Percentiles rank a stretch among this genome's conserved stretches.
Conservation (phyloP, 2,113 vertebrate species). For the Rynchops niger region DNA sequence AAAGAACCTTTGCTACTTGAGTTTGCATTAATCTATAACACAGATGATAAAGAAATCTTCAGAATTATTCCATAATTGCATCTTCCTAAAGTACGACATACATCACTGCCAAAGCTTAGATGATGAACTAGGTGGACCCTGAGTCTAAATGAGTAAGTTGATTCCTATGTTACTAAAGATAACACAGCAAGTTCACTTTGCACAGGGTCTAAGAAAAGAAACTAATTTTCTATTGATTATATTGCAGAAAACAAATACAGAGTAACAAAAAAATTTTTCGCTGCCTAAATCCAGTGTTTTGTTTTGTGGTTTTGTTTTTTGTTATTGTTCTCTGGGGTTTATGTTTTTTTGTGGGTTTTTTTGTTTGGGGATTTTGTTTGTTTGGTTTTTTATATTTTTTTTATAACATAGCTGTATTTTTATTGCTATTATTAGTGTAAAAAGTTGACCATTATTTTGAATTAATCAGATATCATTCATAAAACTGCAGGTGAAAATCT, state of each 20-base stretch:
- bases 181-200: not conserved
- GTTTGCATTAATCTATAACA: not conserved
- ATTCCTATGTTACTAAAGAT: not conserved
- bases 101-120: not conserved
- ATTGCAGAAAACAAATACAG: not conserved
- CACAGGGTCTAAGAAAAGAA: not conserved
- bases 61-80: not conserved
- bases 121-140: not conserved
- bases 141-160: not conserved
- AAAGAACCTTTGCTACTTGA: not conserved
- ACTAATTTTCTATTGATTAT: not conserved
- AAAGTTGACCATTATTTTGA: not conserved
- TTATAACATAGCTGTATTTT: not conserved
- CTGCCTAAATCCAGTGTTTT: not conserved
- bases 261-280: not conserved
- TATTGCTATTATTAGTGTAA: not conserved
- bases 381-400: not conserved
- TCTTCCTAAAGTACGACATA: not conserved
- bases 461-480: not conserved
- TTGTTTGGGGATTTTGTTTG: not conserved
- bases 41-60: not conserved
- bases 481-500: conserved; percentile 88
- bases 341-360: not conserved
- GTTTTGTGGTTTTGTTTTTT: not conserved
- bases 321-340: not conserved